phyloP scores from a whole-genome alignment of 2,797 vertebrate species.

The Channallabes apus region DNA sequence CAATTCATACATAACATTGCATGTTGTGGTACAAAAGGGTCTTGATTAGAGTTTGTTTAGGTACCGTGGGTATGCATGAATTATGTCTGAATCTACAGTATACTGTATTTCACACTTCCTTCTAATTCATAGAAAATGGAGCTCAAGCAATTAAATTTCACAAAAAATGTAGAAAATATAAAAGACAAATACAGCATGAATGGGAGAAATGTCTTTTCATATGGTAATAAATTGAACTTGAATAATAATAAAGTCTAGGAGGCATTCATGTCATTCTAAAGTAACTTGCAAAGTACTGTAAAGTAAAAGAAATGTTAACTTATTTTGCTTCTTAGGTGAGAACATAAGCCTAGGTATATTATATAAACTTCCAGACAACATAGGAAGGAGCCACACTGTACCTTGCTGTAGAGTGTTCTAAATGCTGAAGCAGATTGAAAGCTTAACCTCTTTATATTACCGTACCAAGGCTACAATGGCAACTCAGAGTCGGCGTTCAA shows the following conservation, averaged over 20 bases:
- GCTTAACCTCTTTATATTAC: constrained; percentile 29
- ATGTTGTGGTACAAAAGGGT: neutral
- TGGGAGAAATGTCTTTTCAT: neutral
- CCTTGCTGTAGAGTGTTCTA: neutral
- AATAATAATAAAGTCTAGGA: neutral
- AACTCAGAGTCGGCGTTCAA: constrained; percentile 35
- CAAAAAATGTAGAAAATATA: neutral
- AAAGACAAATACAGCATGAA: neutral
- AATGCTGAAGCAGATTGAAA: constrained; percentile 28
- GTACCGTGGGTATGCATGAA: constrained; percentile 7
- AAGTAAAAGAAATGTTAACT: neutral
- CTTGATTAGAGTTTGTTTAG: constrained; percentile 3
- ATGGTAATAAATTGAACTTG: neutral
- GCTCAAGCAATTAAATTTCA: neutral
- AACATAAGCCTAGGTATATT: neutral
- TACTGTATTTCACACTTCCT: neutral
- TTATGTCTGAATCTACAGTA: constrained; percentile 3
- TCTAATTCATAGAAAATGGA: neutral
- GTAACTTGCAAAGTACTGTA: neutral
- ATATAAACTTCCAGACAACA: constrained; percentile 1
- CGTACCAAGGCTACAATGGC: constrained; percentile 14
- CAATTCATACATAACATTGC: neutral
- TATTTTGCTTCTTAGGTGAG: neutral
- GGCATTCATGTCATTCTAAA: neutral
- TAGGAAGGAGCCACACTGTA: neutral